phyloP scores from a whole-genome alignment of 2,888 invertebrate species.

The Zelleria hepariella region DNA sequence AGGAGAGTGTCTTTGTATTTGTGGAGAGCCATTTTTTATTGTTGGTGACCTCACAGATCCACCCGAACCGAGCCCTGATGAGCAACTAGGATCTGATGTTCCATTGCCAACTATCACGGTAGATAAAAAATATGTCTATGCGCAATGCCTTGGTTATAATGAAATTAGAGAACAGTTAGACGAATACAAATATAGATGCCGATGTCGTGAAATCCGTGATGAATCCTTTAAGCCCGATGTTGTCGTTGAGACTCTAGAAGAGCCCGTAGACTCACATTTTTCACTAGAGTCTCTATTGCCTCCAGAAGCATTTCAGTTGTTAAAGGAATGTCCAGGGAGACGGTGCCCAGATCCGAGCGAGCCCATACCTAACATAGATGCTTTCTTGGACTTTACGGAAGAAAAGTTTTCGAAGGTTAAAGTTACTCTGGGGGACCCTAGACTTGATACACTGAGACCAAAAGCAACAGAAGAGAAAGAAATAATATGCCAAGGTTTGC shows the following conservation, averaged over 20 bases:
- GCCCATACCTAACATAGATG: slow-evolving; percentile 32
- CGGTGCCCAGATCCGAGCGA: slow-evolving; percentile 29
- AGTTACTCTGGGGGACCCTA: slow-evolving; percentile 28
- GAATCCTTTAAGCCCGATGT: background rate
- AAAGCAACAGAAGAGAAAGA: slow-evolving; percentile 28
- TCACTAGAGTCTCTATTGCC: background rate
- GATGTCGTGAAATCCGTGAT: slow-evolving; percentile 37
- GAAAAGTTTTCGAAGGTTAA: slow-evolving; percentile 44
- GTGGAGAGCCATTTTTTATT: slow-evolving; percentile 40
- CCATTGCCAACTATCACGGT: slow-evolving; percentile 44
- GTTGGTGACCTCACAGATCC: slow-evolving; percentile 37
- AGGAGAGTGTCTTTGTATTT: background rate
- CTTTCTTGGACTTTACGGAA: slow-evolving; percentile 49
- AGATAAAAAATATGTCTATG: slow-evolving; percentile 47
- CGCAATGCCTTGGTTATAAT: slow-evolving; percentile 52
- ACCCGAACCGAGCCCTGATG: slow-evolving; percentile 18
- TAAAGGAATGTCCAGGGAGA: slow-evolving; percentile 33
- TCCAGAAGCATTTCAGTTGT: slow-evolving; percentile 15
- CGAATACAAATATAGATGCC: slow-evolving; percentile 13
- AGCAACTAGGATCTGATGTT: slow-evolving; percentile 43
- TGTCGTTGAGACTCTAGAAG: slow-evolving; percentile 7
- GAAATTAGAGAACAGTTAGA: slow-evolving; percentile 39
- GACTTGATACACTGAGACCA: slow-evolving; percentile 17
- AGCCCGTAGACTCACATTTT: background rate
- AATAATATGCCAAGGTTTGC: slow-evolving; percentile 31